phyloP scores from a whole-genome alignment of 2,797 vertebrate genomes.

The Eupleurogrammus muticus region DNA sequence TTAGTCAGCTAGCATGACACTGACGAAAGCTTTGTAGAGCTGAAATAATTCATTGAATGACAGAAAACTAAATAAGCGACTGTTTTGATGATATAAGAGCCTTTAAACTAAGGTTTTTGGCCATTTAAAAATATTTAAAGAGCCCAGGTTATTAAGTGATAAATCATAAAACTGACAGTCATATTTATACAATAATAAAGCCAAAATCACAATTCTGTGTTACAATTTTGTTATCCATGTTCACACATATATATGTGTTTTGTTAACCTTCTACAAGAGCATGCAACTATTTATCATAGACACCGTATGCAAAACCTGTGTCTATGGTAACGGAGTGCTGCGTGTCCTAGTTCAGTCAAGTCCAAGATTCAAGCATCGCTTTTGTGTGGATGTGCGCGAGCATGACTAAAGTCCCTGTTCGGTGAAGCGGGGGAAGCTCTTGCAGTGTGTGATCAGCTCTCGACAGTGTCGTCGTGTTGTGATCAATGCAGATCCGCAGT shows the following conservation, averaged over 20 bases:
- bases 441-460: constrained; percentile 8
- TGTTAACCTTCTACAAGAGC: background rate
- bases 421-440: background rate
- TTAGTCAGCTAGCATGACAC: background rate
- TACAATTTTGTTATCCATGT: no score
- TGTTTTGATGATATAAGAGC: background rate
- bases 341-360: background rate
- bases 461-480: constrained; percentile 2
- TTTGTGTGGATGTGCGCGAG: background rate
- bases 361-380: background rate
- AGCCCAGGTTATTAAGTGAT: no score
- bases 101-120: no score
- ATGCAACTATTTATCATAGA: background rate
- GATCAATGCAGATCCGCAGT: constrained; percentile 26
- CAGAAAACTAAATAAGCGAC: background rate
- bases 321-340: background rate
- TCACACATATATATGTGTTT: background rate
- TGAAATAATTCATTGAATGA: background rate
- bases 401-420: background rate
- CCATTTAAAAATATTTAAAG: no score
- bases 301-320: background rate
- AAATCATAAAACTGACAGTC: no score
- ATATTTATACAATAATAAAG: no score
- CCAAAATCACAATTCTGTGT: no score
- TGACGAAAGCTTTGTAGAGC: background rate